Conservation (phyloP, 1,140 invertebrate species). For the Drosophila nebulosa region DNA sequence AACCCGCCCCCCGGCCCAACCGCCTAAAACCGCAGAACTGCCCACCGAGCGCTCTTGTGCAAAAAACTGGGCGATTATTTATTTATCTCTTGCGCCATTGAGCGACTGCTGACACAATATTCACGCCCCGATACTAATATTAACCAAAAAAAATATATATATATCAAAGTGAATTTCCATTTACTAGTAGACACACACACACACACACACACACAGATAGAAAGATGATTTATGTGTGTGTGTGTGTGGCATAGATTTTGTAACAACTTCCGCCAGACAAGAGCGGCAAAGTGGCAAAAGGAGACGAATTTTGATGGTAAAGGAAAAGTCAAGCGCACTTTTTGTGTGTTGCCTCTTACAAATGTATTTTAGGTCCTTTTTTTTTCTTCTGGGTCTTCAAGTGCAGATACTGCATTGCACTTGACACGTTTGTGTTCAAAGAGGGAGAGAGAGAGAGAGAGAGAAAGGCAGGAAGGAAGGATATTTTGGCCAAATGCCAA, state of each 20-base stretch:
- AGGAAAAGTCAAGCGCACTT: background rate
- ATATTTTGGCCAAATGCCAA: background rate
- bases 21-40: too few species aligned
- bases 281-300: background rate
- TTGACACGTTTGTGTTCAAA: slow-evolving; percentile 51
- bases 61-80: slow-evolving; percentile 30
- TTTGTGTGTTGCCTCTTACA: slow-evolving; percentile 42
- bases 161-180: slow-evolving; percentile 2
- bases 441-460: background rate
- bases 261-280: background rate
- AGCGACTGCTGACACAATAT: slow-evolving; percentile 61
- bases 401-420: slow-evolving; percentile 64
- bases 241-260: slow-evolving; percentile 2
- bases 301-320: too few species aligned
- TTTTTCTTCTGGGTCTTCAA: slow-evolving; percentile 23
- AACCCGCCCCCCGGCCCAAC: background rate
- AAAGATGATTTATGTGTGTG: background rate
- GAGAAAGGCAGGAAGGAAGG: background rate
- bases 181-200: background rate
- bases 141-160: background rate
- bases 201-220: background rate
- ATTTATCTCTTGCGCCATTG: slow-evolving; percentile 65
- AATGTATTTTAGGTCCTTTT: slow-evolving; percentile 21
- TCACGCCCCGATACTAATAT: slow-evolving; percentile 7
- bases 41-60: too few species aligned